These are phyloP conservation scores for Pogonomyrmex barbatus DNA, from an alignment of 1,140 invertebrate genomes.

Conservation along the genomic window DNA sequence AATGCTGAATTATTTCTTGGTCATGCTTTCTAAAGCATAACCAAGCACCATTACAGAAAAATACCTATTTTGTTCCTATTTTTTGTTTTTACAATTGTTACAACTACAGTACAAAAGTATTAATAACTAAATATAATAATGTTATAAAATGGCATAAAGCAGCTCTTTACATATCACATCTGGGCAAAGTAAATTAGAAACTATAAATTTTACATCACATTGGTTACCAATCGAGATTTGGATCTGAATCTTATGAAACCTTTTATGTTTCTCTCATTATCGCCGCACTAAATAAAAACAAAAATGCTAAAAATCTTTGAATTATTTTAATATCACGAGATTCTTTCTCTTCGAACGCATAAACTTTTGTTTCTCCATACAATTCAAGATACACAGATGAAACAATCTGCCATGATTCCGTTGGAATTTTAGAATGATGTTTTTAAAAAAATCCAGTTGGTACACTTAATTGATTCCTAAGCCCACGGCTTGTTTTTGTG, in stretches of 20 bases:
- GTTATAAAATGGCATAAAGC: constrained; percentile 83
- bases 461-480: constrained; percentile 64
- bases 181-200: constrained; percentile 80
- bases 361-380: constrained; percentile 4
- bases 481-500: constrained; percentile 88
- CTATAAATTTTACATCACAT: constrained; percentile 64
- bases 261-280: background rate
- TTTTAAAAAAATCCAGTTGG: background rate
- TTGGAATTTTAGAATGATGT: background rate
- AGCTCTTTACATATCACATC: constrained; percentile 86
- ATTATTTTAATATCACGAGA: constrained; percentile 19
- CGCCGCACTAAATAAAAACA: background rate
- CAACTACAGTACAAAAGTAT: constrained; percentile 81
- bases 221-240: constrained; percentile 64
- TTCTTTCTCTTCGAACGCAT: constrained; percentile 25
- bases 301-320: background rate
- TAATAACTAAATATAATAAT: constrained; percentile 80
- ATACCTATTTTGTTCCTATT: constrained; percentile 57
- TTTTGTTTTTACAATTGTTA: constrained; percentile 77
- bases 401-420: background rate
- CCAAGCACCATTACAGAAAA: constrained; percentile 30
- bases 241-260: background rate
- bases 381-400: background rate
- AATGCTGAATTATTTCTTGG: constrained; percentile 19
- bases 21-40: background rate